Conservation (phyloP, 2,888 invertebrate species). For the Meteorus colon region DNA sequence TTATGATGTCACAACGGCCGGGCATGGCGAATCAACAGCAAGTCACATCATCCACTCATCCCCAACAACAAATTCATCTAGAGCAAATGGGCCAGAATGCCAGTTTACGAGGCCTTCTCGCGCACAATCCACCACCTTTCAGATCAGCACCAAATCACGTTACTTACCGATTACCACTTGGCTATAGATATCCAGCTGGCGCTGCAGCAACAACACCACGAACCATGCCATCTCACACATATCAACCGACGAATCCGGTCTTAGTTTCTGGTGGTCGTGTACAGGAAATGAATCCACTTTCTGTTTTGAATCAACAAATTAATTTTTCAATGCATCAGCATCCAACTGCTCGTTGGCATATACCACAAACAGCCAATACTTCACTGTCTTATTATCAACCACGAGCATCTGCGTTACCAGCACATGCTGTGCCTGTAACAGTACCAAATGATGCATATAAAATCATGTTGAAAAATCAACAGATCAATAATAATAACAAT, state of each 20-base stretch:
- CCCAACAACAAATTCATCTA: constrained; percentile 73
- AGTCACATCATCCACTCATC: constrained; percentile 78
- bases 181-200: constrained; percentile 63
- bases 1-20: constrained; percentile 67
- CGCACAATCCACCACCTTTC: constrained; percentile 67
- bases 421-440: constrained; percentile 59
- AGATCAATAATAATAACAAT: constrained; percentile 56
- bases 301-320: constrained; percentile 55
- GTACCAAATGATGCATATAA: constrained; percentile 78
- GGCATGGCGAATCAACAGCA: constrained; percentile 68
- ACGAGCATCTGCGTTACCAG: constrained; percentile 34
- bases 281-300: constrained; percentile 60
- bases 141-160: constrained; percentile 64
- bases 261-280: constrained; percentile 63
- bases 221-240: constrained; percentile 60
- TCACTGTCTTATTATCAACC: constrained; percentile 57
- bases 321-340: constrained; percentile 71
- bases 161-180: constrained; percentile 64
- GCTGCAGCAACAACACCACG: constrained; percentile 58
- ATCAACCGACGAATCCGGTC: constrained; percentile 61
- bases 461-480: constrained; percentile 78
- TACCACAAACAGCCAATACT: constrained; percentile 77
- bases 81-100: constrained; percentile 66
- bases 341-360: constrained; percentile 81
- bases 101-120: constrained; percentile 62